phyloP scores from a whole-genome alignment of 2,113 vertebrate genomes.

The Uria aalge region DNA sequence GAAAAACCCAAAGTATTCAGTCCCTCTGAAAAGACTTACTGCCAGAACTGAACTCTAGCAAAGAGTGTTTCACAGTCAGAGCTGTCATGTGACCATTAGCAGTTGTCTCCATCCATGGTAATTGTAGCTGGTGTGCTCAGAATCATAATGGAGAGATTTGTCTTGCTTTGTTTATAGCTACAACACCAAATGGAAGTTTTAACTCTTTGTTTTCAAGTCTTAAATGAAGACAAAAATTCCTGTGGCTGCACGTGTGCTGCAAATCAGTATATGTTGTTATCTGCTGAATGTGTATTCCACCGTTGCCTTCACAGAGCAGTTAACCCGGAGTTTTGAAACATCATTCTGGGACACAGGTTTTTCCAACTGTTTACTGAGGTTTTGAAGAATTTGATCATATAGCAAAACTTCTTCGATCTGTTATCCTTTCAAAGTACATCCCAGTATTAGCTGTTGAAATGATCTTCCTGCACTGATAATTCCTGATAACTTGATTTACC shows the following conservation, averaged over 20 bases:
- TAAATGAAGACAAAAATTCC: not conserved
- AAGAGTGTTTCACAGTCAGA: not conserved
- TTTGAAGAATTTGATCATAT: not conserved
- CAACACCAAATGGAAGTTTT: not conserved
- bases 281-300: not conserved
- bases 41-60: not conserved
- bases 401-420: not conserved
- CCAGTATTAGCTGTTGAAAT: not conserved
- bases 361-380: not conserved
- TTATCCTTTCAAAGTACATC: not conserved
- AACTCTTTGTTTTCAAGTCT: not conserved
- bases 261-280: not conserved
- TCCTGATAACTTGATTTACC: not conserved
- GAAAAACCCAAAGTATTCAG: not conserved
- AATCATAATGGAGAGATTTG: slow-evolving; percentile 14
- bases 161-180: not conserved
- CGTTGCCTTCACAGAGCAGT: not conserved
- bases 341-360: not conserved
- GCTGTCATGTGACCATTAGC: not conserved
- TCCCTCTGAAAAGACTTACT: not conserved
- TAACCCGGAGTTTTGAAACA: not conserved
- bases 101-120: not conserved
- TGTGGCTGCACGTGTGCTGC: not conserved
- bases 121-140: not conserved
- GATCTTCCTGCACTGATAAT: not conserved